These are phyloP conservation scores for Thymallus thymallus DNA, from an alignment of 2,113 vertebrate genomes.

Conservation along the genomic window DNA sequence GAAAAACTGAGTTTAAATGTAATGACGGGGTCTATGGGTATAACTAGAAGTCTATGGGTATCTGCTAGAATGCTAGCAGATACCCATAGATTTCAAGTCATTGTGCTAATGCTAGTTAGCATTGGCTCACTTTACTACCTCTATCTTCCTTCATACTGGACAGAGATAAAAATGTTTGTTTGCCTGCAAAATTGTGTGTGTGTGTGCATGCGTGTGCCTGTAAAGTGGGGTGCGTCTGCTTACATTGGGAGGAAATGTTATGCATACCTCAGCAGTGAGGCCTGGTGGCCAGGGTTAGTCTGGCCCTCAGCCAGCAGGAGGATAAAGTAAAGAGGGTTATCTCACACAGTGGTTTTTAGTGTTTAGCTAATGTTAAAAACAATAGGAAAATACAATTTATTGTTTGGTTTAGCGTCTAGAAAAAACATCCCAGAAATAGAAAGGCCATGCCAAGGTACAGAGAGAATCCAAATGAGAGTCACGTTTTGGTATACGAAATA, in stretches of 20 bases:
- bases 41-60: too few species aligned
- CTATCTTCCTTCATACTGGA: too few species aligned
- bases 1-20: too few species aligned
- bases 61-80: too few species aligned
- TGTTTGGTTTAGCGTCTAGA: background rate
- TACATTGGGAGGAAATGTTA: constrained; percentile 69
- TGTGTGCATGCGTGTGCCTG: constrained; percentile 19
- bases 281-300: constrained; percentile 38
- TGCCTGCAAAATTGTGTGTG: background rate
- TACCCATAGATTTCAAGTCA: too few species aligned
- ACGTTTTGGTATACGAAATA: background rate
- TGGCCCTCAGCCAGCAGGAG: constrained; percentile 35
- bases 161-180: constrained; percentile 2
- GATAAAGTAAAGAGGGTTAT: constrained; percentile 27
- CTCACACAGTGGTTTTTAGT: constrained; percentile 12
- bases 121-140: too few species aligned
- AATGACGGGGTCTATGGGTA: too few species aligned
- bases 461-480: background rate
- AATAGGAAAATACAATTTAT: background rate
- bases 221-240: constrained; percentile 47
- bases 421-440: background rate
- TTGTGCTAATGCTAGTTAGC: too few species aligned
- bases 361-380: background rate
- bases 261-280: constrained; percentile 56
- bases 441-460: background rate